Base-by-base conservation (phyloP, 2,888 invertebrate species). In the Calameuta pallipes region DNA sequence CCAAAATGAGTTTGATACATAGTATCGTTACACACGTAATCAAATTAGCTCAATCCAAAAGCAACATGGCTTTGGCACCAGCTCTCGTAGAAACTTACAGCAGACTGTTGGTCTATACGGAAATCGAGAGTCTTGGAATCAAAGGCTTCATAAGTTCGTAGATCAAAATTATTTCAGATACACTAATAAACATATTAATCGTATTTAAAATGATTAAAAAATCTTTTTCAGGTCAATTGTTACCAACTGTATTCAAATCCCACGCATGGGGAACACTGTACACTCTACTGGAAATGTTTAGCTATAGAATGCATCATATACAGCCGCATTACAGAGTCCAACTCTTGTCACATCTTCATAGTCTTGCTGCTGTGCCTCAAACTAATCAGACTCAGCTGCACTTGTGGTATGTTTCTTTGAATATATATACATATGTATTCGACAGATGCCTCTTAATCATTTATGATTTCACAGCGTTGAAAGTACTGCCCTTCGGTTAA, bases 261-360 rank as follows among this genome's bases (percentile, higher is more conserved):
- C 97, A 98, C 86, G 97, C 98, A 0, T 98, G 98, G 98, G 97
- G 97, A 34, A 98, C 98, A 78, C 93, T 99, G n/a, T 98, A 98
- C 90, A 98, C 98, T 0, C 92, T 99, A 69, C 91, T 99, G 87
- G 98, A 99, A 92, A 98, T 99, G 98, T 98, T 98, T 91, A 98
- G 97, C 80, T 98, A 98, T 90, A 94, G 99, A 74, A 95, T 99
- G 92, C 98, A 98, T 91, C 98, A 99, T 91, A 98, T 98, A 83
- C 98, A 98, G 87, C 98, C 98, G 0, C 98, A 98, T 92, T 99
- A 98, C 92, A 93, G 98, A 76, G 97, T 98, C 13, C 98, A 98
- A 86, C 93, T 99, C 74, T 92, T 99, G 11, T 97, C 97, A 4
- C 97, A 98, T 91, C 94, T 98, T 80, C 98, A 98, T 91, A 97